phyloP scores from a whole-genome alignment of 2,888 invertebrate species.

The Parnassius mnemosyne region DNA sequence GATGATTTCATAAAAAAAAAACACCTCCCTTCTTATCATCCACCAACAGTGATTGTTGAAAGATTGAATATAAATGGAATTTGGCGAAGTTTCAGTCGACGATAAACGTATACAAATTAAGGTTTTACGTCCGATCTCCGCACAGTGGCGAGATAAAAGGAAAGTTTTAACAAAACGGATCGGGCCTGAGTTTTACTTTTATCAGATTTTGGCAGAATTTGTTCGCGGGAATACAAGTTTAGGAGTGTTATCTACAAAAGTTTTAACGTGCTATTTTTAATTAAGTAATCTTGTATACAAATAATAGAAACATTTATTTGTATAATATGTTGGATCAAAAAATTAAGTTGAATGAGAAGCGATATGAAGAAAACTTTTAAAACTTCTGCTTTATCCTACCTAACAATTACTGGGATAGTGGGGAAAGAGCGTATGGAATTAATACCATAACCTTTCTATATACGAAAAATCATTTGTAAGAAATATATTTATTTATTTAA shows the following conservation, averaged over 20 bases:
- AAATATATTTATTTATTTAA: no score
- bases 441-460: no score
- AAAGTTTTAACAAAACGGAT: constrained; percentile 57
- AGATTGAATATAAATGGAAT: constrained; percentile 58
- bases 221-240: constrained; percentile 40
- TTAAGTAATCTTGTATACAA: constrained; percentile 36
- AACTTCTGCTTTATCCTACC: no score
- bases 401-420: no score
- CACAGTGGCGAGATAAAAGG: constrained; percentile 50
- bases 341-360: no score
- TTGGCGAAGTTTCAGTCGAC: constrained; percentile 44
- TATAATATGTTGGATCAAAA: no score
- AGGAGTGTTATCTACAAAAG: constrained; percentile 36
- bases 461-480: no score
- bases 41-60: constrained; percentile 42
- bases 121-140: constrained; percentile 42
- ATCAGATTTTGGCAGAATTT: constrained; percentile 45
- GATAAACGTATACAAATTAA: constrained; percentile 59
- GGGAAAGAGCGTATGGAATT: no score
- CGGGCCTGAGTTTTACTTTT: constrained; percentile 46
- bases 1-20: constrained; percentile 27
- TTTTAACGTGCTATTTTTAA: constrained; percentile 35
- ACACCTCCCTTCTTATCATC: constrained; percentile 39
- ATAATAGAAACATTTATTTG: no score
- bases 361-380: no score